Percentiles rank a stretch among this genome's conserved stretches.
These are phyloP conservation scores for Napeogenes sylphis DNA, from an alignment of 2,888 invertebrate species.

Conservation along the genomic window DNA sequence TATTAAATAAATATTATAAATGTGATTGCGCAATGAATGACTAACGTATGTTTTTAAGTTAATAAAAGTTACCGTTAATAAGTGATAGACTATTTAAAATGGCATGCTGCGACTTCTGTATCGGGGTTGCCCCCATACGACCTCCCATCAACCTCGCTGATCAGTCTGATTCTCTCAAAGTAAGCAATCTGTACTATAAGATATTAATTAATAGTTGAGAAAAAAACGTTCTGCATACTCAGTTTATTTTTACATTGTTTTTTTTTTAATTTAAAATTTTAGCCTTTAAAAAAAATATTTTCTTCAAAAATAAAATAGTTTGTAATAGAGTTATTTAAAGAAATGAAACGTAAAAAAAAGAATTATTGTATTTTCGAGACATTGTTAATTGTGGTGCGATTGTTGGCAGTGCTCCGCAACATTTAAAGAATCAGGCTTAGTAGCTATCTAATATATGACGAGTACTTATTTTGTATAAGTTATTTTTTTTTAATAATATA, in stretches of 20 bases:
- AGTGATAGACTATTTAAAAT: constrained; percentile 52
- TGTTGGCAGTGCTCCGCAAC: constrained; percentile 62
- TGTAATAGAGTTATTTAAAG: background rate
- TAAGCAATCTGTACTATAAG: constrained; percentile 59
- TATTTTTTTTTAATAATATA: constrained; percentile 25
- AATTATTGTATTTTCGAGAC: constrained; percentile 23
- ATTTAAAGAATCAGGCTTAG: constrained; percentile 51
- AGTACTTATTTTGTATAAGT: constrained; percentile 40
- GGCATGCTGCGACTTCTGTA: constrained; percentile 83
- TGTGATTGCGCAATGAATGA: constrained; percentile 59
- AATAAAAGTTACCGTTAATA: constrained; percentile 45
- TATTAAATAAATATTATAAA: background rate
- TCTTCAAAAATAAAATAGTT: no score
- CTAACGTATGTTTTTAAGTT: constrained; percentile 38
- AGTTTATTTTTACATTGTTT: no score
- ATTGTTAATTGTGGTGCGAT: constrained; percentile 35
- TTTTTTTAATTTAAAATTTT: no score
- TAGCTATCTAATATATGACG: constrained; percentile 11
- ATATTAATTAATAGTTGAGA: constrained; percentile 9
- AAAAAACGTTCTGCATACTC: background rate
- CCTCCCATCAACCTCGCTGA: constrained; percentile 86
- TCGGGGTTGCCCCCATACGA: constrained; percentile 82
- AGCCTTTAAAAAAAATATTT: no score
- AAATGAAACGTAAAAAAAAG: constrained; percentile 19
- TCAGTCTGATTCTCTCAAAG: constrained; percentile 86